phyloP scores from a whole-genome alignment of 2,797 vertebrate species.

The Pseudomugil tenellus region DNA sequence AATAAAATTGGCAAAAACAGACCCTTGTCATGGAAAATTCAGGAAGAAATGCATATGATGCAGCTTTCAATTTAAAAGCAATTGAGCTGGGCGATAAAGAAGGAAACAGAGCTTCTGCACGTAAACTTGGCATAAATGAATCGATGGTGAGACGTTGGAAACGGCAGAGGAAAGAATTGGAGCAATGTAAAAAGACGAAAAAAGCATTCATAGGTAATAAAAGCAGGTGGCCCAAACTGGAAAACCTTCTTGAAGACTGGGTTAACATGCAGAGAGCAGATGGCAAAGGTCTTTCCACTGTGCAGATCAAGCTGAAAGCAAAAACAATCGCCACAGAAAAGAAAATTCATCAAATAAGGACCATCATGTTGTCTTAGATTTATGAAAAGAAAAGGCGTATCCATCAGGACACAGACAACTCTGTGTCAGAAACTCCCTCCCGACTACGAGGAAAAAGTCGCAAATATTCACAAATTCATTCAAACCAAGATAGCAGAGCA shows the following conservation, averaged over 20 bases:
- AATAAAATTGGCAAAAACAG: no score
- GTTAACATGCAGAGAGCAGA: conserved; percentile 10
- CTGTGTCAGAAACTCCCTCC: conserved; percentile 24
- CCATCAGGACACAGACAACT: conserved; percentile 4
- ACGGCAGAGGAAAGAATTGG: conserved; percentile 1
- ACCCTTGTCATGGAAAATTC: not conserved
- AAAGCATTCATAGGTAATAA: not conserved
- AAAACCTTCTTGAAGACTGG: conserved; percentile 11
- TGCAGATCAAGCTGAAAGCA: conserved; percentile 19
- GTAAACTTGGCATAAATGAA: not conserved
- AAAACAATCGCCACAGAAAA: not conserved
- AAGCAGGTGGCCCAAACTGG: conserved; percentile 7
- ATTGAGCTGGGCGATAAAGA: not conserved
- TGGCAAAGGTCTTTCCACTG: not conserved
- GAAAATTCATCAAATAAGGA: conserved; percentile 1
- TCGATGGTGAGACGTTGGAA: not conserved
- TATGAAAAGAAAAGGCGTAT: not conserved
- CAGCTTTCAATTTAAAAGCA: not conserved
- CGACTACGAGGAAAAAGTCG: not conserved
- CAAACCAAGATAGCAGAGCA: conserved; percentile 14
- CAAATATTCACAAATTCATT: not conserved
- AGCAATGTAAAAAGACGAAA: not conserved
- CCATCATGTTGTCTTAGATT: conserved; percentile 17
- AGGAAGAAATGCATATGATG: not conserved
- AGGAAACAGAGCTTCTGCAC: conserved; percentile 3